Evolutionary conservation across 2,113 vertebrate genomes (phyloP), one percentile per base, ranked within the genome.

Genomic region (Atractosteus spatula): DNA sequence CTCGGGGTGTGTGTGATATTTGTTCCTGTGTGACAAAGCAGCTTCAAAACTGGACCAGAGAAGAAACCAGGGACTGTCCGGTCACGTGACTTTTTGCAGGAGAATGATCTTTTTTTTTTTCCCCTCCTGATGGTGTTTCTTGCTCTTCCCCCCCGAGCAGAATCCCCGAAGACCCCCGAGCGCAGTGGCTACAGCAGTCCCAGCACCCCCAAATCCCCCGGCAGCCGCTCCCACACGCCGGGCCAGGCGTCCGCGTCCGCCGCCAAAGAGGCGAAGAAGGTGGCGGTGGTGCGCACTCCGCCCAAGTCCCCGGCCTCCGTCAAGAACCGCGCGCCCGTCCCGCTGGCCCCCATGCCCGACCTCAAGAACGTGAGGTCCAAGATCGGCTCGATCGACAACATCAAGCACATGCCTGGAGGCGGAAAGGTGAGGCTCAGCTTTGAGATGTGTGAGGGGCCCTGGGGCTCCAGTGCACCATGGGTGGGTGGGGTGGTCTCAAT

Each of bases 371-470:
- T 99, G 75, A 89, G 78, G 76, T 96, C 97, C 82, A 99, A 99
- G 92, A 94, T 99, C 0, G 95, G 96, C 76, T 99, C 97, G 63
- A 99, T 93, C 0, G 96, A 96, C 0, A 99, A 99, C 89, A 89
- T 99, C 62, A 98, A 96, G 69, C 93, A 99, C 84, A 96, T 98
- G 87, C 97, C 97, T 0, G 97, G 97, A 78, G 97, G 97, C 0
- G 97, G 97, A 69, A 96, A 94, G 95, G 97, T 99, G 93, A 86
- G 62, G 3, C 5, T 29, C 17, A 29, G 17, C 17, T 29, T 29
- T 1, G 17, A 29, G 17, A 29, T 29, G 17, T 29, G 17, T 29
- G 17, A 29, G 17, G 17, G 17, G 17, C 17, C 17, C 17, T 29
- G 17, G 17, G 17, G 17, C 17, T 29, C 17, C 17, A 29, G 17